These are phyloP conservation scores for Pangasius djambal DNA, from an alignment of 2,797 vertebrate genomes.

Conservation along the genomic window DNA sequence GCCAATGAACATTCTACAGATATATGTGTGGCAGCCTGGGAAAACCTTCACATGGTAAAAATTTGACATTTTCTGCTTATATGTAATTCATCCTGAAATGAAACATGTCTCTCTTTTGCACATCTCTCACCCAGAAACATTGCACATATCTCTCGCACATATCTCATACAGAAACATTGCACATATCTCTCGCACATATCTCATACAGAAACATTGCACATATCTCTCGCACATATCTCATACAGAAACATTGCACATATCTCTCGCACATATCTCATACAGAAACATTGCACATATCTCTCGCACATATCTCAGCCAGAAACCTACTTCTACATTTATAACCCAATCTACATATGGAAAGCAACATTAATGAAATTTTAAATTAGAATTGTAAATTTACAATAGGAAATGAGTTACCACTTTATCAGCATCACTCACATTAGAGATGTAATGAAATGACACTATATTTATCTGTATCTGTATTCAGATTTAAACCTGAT, in stretches of 20 bases:
- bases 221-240: background rate
- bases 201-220: too few species aligned
- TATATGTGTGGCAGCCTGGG: background rate
- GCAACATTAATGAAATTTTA: background rate
- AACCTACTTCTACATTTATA: background rate
- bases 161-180: too few species aligned
- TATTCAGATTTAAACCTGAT: background rate
- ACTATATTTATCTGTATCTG: background rate
- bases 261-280: background rate
- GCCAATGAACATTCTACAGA: background rate
- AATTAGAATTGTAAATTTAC: background rate
- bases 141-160: too few species aligned
- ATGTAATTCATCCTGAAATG: background rate
- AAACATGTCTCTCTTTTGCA: background rate
- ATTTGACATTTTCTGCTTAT: background rate
- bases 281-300: background rate
- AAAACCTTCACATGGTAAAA: background rate
- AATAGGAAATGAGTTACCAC: background rate
- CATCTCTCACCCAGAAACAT: background rate
- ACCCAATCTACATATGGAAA: background rate
- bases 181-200: too few species aligned
- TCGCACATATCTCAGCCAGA: background rate
- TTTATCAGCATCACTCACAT: background rate
- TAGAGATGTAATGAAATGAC: background rate
- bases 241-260: background rate